phyloP scores from a whole-genome alignment of 2,888 invertebrate genomes.

The Plebejus anna region DNA sequence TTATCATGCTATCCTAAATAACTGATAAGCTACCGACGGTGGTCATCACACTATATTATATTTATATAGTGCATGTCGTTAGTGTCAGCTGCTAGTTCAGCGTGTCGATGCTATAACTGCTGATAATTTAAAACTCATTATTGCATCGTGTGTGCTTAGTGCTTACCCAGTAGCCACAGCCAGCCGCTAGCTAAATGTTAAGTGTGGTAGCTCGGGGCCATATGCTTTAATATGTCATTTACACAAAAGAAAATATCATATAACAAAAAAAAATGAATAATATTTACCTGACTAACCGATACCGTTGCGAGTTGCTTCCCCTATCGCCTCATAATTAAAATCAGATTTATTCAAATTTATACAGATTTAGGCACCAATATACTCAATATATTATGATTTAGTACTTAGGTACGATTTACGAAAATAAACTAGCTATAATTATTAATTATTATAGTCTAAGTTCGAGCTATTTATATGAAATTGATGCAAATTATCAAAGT shows the following conservation, averaged over 20 bases:
- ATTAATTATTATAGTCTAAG: background rate
- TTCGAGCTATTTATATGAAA: background rate
- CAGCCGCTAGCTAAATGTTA: background rate
- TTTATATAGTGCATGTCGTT: background rate
- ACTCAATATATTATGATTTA: background rate
- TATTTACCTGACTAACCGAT: background rate
- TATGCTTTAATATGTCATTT: background rate
- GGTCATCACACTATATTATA: background rate
- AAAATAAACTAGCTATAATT: too few relatives aligned
- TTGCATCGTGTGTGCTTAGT: background rate
- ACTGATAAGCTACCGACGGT: background rate
- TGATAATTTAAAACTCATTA: conserved; percentile 15
- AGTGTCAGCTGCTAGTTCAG: background rate
- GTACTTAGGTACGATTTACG: background rate
- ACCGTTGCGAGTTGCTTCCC: too few relatives aligned
- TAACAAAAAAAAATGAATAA: background rate
- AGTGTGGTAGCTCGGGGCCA: background rate
- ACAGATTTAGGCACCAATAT: background rate
- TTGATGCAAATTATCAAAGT: background rate
- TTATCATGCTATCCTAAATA: background rate
- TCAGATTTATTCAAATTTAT: too few relatives aligned
- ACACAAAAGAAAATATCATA: background rate
- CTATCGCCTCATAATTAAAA: too few relatives aligned
- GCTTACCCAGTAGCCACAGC: background rate
- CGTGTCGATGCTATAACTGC: background rate